Percentiles rank a stretch among this genome's conserved stretches.
Evolutionary conservation across 2,113 vertebrate species (phyloP).

Genomic region (Danionella cerebrum): DNA sequence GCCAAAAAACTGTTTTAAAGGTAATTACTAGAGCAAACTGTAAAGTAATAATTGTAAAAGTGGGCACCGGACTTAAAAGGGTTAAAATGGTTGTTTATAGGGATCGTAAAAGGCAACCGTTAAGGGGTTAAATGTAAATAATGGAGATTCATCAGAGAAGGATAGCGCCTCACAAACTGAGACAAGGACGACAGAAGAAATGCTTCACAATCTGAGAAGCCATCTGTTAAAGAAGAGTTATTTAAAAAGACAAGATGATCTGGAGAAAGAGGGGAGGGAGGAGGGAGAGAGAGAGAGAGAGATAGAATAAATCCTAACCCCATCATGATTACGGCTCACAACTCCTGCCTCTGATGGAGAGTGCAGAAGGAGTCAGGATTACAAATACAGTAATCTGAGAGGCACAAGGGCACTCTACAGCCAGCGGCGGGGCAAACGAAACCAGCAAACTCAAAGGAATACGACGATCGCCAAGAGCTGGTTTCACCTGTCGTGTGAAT

Average conservation of each 20-base stretch:
- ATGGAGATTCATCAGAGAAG: too few species aligned
- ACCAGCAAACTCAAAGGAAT: not conserved
- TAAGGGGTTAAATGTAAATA: too few species aligned
- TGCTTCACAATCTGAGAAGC: not conserved
- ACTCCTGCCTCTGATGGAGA: conserved; percentile 61
- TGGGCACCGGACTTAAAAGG: too few species aligned
- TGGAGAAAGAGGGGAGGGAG: not conserved
- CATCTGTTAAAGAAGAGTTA: conserved; percentile 22
- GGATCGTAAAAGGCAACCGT: too few species aligned
- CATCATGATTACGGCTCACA: conserved; percentile 69
- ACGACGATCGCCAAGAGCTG: too few species aligned
- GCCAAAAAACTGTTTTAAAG: too few species aligned
- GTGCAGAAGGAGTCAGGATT: conserved; percentile 58
- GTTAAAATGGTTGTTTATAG: too few species aligned
- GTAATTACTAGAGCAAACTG: too few species aligned
- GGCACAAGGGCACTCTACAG: conserved; percentile 15
- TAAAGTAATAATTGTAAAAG: too few species aligned
- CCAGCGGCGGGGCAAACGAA: not conserved
- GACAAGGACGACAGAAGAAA: not conserved
- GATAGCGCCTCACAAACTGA: not conserved
- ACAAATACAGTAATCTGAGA: conserved; percentile 41
- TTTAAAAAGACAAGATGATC: not conserved
- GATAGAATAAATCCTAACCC: conserved; percentile 54
- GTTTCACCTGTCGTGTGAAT: too few species aligned
- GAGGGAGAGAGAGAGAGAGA: not conserved